A percentile compares a stretch with the other conserved stretches of the same genome.
Conservation (phyloP, 2,797 vertebrate species). For the Otus scops region DNA sequence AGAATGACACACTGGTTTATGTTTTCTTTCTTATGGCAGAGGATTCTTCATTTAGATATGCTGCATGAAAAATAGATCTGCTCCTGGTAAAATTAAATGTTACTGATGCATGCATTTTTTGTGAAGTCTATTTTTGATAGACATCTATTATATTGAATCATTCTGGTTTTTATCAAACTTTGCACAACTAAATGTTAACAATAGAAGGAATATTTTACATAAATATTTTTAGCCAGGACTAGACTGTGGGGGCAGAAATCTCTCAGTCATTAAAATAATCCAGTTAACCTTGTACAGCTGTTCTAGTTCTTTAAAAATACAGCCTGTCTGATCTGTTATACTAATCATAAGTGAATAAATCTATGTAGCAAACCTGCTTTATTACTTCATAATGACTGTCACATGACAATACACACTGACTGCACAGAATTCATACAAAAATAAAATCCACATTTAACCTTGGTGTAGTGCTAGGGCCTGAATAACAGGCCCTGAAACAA, state of each 20-base stretch:
- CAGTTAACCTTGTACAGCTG: background rate
- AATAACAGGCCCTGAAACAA: no score
- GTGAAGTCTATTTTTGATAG: constrained; percentile 28
- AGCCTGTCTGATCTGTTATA: background rate
- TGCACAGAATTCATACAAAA: background rate
- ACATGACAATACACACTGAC: background rate
- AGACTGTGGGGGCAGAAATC: background rate
- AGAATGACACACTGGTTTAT: background rate
- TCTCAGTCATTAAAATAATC: background rate
- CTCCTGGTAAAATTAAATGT: constrained; percentile 30
- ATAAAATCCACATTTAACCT: background rate
- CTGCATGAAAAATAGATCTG: constrained; percentile 23
- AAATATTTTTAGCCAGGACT: constrained; percentile 5
- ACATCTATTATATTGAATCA: background rate
- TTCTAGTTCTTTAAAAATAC: background rate
- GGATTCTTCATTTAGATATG: constrained; percentile 19
- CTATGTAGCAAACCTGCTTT: background rate
- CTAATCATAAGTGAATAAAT: background rate
- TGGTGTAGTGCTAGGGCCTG: no score
- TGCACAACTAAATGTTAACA: background rate
- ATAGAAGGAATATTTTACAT: background rate
- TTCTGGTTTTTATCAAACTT: background rate
- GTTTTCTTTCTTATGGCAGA: background rate
- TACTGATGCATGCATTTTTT: constrained; percentile 50
- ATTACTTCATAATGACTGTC: background rate